phyloP scores from a whole-genome alignment of 2,113 vertebrate species.

The Deroptyus accipitrinus region DNA sequence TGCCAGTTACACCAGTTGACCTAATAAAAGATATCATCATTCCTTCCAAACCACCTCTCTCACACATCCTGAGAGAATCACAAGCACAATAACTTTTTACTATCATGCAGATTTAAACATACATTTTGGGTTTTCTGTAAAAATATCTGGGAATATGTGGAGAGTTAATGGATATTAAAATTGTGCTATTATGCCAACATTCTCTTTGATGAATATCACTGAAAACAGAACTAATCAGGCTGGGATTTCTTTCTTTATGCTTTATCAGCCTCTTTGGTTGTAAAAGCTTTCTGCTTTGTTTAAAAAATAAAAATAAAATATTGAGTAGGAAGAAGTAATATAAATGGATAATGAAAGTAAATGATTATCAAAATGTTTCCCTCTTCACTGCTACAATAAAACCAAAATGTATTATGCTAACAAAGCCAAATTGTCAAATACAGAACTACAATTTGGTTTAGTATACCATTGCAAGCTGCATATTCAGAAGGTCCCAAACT shows the following conservation, averaged over 20 bases:
- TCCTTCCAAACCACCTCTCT: neutral
- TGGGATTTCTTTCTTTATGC: neutral
- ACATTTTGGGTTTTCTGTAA: neutral
- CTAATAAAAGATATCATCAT: neutral
- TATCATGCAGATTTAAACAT: neutral
- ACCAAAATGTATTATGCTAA: constrained; percentile 39
- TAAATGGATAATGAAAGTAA: constrained; percentile 46
- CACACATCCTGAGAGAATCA: neutral
- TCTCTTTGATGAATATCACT: neutral
- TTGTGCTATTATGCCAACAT: neutral
- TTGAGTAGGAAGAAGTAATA: constrained; percentile 2
- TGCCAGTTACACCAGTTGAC: neutral
- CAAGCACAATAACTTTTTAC: neutral
- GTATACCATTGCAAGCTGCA: neutral
- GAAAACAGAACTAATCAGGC: constrained; percentile 1
- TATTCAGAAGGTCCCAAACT: constrained; percentile 33
- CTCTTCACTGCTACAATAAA: constrained; percentile 36
- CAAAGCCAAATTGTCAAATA: constrained; percentile 44
- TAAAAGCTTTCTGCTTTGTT: neutral
- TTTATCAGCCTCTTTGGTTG: neutral
- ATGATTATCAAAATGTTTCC: constrained; percentile 44
- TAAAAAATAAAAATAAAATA: constrained; percentile 26
- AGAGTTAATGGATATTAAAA: neutral
- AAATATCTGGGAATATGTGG: neutral
- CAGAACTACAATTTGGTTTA: constrained; percentile 39